Conservation (phyloP, 2,113 vertebrate species). For the Piprites chloris region DNA sequence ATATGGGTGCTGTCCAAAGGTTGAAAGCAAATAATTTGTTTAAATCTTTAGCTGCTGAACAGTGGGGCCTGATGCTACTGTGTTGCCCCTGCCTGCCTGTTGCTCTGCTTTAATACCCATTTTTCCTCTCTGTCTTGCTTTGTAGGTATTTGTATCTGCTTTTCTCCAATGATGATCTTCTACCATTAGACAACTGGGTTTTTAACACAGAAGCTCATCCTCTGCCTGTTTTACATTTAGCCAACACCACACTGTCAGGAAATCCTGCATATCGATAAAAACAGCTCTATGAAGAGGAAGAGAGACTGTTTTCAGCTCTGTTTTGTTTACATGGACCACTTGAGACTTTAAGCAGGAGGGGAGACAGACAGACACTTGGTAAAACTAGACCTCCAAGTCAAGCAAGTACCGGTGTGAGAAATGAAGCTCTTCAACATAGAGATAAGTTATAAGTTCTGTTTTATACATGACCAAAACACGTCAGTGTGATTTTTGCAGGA, state of each 20-base stretch:
- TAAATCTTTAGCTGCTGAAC: background rate
- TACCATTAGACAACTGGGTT: constrained; percentile 96
- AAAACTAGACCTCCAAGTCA: constrained; percentile 50
- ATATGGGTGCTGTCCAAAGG: background rate
- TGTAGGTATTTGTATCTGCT: constrained; percentile 95
- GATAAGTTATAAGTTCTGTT: constrained; percentile 72
- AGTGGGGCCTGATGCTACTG: background rate
- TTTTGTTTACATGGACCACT: constrained; percentile 83
- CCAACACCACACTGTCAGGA: constrained; percentile 93
- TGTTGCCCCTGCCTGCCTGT: background rate
- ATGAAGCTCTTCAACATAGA: constrained; percentile 62
- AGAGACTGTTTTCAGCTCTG: constrained; percentile 72
- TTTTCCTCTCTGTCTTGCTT: background rate
- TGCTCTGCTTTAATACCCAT: background rate
- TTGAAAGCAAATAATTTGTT: background rate
- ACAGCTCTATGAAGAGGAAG: constrained; percentile 48
- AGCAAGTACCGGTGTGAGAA: constrained; percentile 30
- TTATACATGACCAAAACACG: constrained; percentile 79
- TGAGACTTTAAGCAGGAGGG: constrained; percentile 65
- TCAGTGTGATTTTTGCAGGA: constrained; percentile 46
- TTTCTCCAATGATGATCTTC: constrained; percentile 94
- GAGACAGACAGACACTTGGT: constrained; percentile 41
- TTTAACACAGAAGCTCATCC: constrained; percentile 98
- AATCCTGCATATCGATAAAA: constrained; percentile 86
- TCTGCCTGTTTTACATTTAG: constrained; percentile 91